phyloP scores from a whole-genome alignment of 2,113 vertebrate genomes.

The Erythrolamprus reginae region DNA sequence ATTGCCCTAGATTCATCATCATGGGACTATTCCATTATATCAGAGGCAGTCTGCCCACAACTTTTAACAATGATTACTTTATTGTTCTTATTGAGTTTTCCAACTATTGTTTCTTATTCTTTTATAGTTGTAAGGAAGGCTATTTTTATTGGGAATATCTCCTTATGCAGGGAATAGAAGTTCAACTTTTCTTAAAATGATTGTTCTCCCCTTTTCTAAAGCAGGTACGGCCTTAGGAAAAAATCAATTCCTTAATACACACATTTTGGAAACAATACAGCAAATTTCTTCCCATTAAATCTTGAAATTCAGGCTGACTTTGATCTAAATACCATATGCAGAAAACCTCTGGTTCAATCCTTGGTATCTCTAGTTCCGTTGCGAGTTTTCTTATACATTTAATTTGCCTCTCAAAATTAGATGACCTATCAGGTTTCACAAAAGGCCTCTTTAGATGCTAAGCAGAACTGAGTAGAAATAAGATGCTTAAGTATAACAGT shows the following conservation, averaged over 20 bases:
- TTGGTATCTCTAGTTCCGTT: not conserved
- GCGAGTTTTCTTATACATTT: not conserved
- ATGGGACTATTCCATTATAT: not conserved
- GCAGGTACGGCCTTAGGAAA: not conserved
- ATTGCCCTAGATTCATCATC: no score
- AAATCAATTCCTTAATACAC: not conserved
- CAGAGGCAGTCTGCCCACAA: not conserved
- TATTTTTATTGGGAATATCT: not conserved
- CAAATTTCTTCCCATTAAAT: not conserved
- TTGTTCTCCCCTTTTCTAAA: not conserved
- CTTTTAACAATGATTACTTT: not conserved
- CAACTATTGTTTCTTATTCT: not conserved
- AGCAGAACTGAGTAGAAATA: not conserved
- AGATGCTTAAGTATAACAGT: not conserved
- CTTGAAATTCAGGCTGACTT: not conserved
- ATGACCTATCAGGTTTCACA: not conserved
- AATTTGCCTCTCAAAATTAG: not conserved
- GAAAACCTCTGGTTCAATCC: not conserved
- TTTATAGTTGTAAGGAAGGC: not conserved
- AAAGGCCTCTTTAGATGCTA: not conserved
- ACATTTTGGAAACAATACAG: not conserved
- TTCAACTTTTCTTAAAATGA: not conserved
- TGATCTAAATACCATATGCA: not conserved
- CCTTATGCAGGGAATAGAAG: not conserved
- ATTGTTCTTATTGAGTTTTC: not conserved